Evolutionary conservation across 30 jellyfish, hydroid and myxozoan genomes (phyloP).

Genomic region (Cassiopea xamachana): DNA sequence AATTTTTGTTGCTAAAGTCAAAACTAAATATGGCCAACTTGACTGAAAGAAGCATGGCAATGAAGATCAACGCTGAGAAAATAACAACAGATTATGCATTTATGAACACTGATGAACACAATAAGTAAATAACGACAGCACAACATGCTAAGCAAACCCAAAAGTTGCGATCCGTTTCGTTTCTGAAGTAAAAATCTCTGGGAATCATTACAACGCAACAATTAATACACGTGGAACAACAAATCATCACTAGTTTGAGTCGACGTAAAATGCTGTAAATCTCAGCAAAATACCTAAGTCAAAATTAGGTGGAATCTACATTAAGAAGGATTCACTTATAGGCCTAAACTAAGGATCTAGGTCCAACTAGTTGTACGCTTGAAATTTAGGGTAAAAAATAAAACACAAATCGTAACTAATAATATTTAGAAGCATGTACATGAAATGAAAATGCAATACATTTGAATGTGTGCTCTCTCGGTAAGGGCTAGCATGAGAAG

Average conservation of each 20-base stretch:
- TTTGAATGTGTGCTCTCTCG: too few relatives aligned
- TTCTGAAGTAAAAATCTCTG: not conserved
- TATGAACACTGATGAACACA: constrained; percentile 38
- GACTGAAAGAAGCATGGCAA: not conserved
- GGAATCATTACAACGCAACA: constrained; percentile 24
- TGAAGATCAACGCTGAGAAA: not conserved
- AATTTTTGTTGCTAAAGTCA: too few relatives aligned
- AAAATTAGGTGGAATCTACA: not conserved
- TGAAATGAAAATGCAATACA: too few relatives aligned
- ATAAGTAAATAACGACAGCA: constrained; percentile 31
- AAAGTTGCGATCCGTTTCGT: not conserved
- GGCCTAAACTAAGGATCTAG: not conserved
- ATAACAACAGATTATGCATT: not conserved
- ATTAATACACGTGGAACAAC: not conserved
- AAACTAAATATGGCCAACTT: too few relatives aligned
- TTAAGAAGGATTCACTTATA: not conserved
- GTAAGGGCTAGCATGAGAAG: too few relatives aligned
- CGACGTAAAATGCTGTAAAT: not conserved
- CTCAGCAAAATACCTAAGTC: not conserved
- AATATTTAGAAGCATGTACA: too few relatives aligned
- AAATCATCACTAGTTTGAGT: not conserved
- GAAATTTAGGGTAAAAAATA: too few relatives aligned
- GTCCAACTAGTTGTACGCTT: not conserved
- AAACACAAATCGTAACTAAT: too few relatives aligned
- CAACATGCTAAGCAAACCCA: constrained; percentile 28